A percentile compares a stretch with the other conserved stretches of the same genome.
phyloP scores from a whole-genome alignment of 1,140 invertebrate species.

The Camponotus pennsylvanicus region DNA sequence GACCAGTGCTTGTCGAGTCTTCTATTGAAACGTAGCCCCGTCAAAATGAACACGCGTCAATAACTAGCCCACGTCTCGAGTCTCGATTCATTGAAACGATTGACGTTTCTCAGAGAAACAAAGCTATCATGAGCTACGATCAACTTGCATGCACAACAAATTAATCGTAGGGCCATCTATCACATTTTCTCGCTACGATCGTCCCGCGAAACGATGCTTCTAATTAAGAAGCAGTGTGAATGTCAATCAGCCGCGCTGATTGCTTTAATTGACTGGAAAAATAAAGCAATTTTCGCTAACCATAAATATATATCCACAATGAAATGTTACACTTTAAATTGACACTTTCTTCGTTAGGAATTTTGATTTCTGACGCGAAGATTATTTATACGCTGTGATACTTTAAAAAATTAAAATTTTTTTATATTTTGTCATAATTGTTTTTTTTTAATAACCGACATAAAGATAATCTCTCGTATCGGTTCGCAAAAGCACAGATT shows the following conservation, averaged over 20 bases:
- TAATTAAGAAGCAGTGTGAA: slow-evolving; percentile 37
- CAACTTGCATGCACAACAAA: slow-evolving; percentile 36
- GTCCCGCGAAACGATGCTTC: background rate
- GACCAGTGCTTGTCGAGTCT: slow-evolving; percentile 26
- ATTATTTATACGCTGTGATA: no score
- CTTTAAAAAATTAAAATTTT: background rate
- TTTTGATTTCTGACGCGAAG: background rate
- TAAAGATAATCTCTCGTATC: background rate
- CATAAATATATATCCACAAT: background rate
- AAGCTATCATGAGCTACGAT: background rate
- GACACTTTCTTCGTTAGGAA: background rate
- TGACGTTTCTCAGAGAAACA: slow-evolving; percentile 59
- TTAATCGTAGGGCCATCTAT: slow-evolving; percentile 46
- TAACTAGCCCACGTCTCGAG: background rate
- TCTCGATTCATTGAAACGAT: slow-evolving; percentile 66
- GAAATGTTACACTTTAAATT: background rate
- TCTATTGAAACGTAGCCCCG: slow-evolving; percentile 47
- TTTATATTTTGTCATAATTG: background rate
- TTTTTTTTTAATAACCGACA: background rate
- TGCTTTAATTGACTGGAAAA: slow-evolving; percentile 39
- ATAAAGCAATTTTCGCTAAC: background rate
- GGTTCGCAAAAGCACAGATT: no score
- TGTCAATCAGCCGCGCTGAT: background rate
- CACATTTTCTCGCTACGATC: background rate
- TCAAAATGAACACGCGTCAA: slow-evolving; percentile 52